phyloP scores from a whole-genome alignment of 2,113 vertebrate genomes.

The Enhydra lutris region DNA sequence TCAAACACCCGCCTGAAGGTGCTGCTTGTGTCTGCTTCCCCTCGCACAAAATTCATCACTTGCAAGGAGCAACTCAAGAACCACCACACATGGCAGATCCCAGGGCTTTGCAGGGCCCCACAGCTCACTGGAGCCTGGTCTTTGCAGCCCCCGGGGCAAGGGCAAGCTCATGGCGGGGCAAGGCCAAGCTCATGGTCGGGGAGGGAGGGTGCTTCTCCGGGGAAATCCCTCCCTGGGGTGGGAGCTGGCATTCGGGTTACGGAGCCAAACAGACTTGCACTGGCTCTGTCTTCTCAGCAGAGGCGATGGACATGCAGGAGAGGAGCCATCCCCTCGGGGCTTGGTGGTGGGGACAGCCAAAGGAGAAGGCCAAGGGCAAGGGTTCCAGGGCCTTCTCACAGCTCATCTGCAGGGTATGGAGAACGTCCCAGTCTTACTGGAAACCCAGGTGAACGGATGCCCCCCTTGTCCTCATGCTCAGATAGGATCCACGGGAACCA shows the following conservation, averaged over 20 bases:
- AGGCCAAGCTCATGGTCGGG: too few species aligned
- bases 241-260: too few species aligned
- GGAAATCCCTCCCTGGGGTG: fast-evolving
- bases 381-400: neutral
- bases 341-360: fast-evolving
- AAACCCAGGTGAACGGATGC: neutral
- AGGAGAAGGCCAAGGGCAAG: neutral
- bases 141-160: fast-evolving
- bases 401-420: neutral
- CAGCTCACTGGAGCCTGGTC: fast-evolving
- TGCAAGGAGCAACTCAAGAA: neutral
- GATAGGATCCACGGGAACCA: neutral
- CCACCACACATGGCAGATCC: fast-evolving
- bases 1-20: neutral
- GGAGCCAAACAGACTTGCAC: neutral
- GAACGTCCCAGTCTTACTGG: neutral
- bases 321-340: too few species aligned
- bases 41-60: too few species aligned
- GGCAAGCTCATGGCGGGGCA: fast-evolving
- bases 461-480: neutral
- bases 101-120: fast-evolving
- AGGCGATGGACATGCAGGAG: neutral
- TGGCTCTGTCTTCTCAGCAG: neutral
- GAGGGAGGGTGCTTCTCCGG: neutral
- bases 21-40: neutral